Conservation (phyloP, 2,113 vertebrate species). For the Scomber scombrus region DNA sequence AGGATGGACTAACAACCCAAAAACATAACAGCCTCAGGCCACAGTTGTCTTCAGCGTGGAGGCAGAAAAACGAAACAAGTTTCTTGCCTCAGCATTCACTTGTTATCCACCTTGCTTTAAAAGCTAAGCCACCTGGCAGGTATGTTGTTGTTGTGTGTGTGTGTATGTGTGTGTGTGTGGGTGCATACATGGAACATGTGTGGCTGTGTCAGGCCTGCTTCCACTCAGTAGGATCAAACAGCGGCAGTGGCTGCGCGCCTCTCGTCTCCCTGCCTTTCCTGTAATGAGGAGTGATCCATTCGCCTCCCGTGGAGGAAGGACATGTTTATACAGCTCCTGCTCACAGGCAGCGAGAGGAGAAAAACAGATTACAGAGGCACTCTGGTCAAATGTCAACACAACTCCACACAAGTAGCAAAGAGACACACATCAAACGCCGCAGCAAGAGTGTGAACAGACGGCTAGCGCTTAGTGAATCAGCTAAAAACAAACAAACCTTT, state of each 20-base stretch:
- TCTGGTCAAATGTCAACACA: conserved; percentile 82
- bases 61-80: not conserved
- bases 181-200: not conserved
- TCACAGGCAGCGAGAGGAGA: conserved; percentile 75
- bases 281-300: conserved; percentile 82
- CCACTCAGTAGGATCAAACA: conserved; percentile 50
- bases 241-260: conserved; percentile 33
- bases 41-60: too few species aligned
- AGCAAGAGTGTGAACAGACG: conserved; percentile 72
- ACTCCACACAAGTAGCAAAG: conserved; percentile 67
- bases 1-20: too few species aligned
- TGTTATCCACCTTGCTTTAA: conserved; percentile 14
- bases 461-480: conserved; percentile 65
- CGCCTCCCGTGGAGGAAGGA: conserved; percentile 77
- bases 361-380: conserved; percentile 82
- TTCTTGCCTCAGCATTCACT: conserved; percentile 5
- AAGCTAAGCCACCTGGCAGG: conserved; percentile 22
- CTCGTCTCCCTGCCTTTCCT: conserved; percentile 51
- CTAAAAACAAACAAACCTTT: conserved; percentile 78
- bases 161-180: not conserved
- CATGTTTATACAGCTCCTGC: conserved; percentile 83
- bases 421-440: conserved; percentile 75
- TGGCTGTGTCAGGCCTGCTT: conserved; percentile 24
- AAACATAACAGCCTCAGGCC: too few species aligned
- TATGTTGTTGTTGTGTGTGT: not conserved